Conservation (phyloP, 2,113 vertebrate genomes). For the Hemichromis elongatus region DNA sequence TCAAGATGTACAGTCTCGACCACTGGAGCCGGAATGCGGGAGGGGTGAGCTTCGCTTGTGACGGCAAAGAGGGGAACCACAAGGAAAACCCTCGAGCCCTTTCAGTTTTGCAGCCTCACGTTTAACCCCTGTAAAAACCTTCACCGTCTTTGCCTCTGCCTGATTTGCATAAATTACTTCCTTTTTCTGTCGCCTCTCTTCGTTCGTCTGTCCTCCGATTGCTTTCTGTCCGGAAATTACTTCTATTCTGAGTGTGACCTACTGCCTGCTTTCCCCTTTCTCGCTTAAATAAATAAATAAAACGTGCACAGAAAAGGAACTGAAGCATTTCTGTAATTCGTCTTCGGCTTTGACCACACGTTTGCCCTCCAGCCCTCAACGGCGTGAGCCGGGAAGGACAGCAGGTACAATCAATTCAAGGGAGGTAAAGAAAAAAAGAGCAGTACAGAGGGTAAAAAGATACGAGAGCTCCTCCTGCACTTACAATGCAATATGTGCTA, state of each 20-base stretch:
- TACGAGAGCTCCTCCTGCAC: neutral
- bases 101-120: neutral
- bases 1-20: neutral
- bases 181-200: neutral
- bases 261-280: neutral
- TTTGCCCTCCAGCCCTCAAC: neutral
- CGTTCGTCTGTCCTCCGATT: neutral
- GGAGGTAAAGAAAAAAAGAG: neutral
- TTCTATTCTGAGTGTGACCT: neutral
- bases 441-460: neutral
- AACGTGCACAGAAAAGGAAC: neutral
- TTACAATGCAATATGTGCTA: neutral
- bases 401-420: neutral
- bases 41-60: neutral
- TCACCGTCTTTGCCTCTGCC: neutral
- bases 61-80: neutral
- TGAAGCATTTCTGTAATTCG: constrained; percentile 13
- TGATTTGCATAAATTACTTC: constrained; percentile 2
- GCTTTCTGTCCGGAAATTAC: constrained; percentile 4
- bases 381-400: neutral
- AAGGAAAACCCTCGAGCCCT: neutral
- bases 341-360: neutral
- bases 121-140: neutral
- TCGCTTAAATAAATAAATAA: neutral
- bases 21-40: neutral